phyloP scores from a whole-genome alignment of 2,888 invertebrate species.

The Bugula neritina region DNA sequence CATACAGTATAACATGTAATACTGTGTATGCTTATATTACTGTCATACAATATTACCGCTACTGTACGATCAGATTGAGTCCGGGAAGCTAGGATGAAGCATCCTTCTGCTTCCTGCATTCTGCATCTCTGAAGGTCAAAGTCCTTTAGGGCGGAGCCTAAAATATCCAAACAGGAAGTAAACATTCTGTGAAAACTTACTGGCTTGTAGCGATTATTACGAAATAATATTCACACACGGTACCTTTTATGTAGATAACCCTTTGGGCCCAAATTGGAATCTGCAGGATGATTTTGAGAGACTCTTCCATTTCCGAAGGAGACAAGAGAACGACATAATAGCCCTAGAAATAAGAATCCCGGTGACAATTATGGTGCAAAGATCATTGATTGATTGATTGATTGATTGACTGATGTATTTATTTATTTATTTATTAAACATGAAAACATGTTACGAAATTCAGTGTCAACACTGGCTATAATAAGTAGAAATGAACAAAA shows the following conservation, averaged over 20 bases:
- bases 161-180: not conserved
- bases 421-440: too few relatives aligned
- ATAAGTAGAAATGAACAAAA: too few relatives aligned
- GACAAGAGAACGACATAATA: slow-evolving; percentile 91
- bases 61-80: slow-evolving; percentile 94
- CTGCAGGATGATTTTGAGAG: slow-evolving; percentile 95
- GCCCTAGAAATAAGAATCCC: slow-evolving; percentile 60
- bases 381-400: not conserved
- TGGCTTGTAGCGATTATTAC: too few relatives aligned
- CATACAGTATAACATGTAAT: too few relatives aligned
- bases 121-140: slow-evolving; percentile 86
- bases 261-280: slow-evolving; percentile 92
- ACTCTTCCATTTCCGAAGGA: slow-evolving; percentile 94
- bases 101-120: slow-evolving; percentile 95
- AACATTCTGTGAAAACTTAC: too few relatives aligned
- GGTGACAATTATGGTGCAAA: not conserved
- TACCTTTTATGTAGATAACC: slow-evolving; percentile 86
- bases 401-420: not conserved
- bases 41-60: slow-evolving; percentile 65
- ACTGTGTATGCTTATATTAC: too few relatives aligned
- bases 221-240: too few relatives aligned
- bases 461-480: too few relatives aligned
- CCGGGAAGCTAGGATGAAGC: slow-evolving; percentile 90
- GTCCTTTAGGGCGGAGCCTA: slow-evolving; percentile 85
- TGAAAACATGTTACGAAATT: too few relatives aligned